phyloP scores from a whole-genome alignment of 2,113 vertebrate species.

The Philantomba maxwellii region DNA sequence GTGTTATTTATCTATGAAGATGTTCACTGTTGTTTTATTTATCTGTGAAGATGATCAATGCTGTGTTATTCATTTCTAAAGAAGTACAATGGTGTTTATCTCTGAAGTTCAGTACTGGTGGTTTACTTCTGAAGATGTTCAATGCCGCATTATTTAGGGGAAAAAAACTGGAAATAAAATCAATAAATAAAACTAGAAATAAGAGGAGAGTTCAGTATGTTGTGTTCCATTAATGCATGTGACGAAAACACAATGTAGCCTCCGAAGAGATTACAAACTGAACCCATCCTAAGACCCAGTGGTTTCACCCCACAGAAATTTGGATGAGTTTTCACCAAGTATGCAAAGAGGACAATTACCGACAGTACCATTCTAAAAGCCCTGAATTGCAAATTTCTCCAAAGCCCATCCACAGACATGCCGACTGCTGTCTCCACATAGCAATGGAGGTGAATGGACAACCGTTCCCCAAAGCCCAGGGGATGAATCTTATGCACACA shows the following conservation, averaged over 20 bases:
- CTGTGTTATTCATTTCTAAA: not conserved
- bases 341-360: rapidly evolving
- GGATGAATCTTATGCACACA: not conserved
- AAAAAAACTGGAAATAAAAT: not conserved
- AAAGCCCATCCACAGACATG: not conserved
- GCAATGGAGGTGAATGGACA: not conserved
- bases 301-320: not conserved
- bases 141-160: not conserved
- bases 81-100: not conserved
- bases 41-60: not conserved
- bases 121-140: not conserved
- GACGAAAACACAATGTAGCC: not conserved
- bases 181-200: not conserved
- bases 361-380: not conserved
- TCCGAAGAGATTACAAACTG: not conserved
- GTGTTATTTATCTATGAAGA: not conserved
- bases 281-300: not conserved
- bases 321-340: not conserved
- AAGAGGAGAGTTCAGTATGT: not conserved
- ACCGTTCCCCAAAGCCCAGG: no score
- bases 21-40: not conserved
- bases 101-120: not conserved
- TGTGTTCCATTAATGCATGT: no score
- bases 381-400: not conserved
- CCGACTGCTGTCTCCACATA: not conserved